Evolutionary conservation across 2,113 vertebrate genomes (phyloP), one percentile per base, ranked within the genome.

Genomic region (Microcebus jonahi): DNA sequence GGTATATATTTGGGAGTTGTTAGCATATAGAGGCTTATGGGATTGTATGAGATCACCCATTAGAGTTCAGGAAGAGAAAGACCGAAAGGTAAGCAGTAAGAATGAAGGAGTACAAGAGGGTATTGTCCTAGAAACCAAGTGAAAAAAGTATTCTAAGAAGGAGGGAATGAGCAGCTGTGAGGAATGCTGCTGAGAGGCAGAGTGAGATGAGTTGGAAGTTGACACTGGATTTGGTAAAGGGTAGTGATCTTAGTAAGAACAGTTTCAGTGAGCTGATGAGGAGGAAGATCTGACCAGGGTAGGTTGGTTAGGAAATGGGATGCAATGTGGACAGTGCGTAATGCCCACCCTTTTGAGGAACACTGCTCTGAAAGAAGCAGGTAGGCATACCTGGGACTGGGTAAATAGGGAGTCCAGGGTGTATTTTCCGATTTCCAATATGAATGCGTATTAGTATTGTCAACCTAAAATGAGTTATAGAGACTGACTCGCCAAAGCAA

Each of bases 11-110:
- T 92, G 59, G 42, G 36, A 65, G 55, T 73, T 21, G 48, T 27
- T 59, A 77, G 34, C 8, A 34, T 67, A 48, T 23, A 57, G 57
- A 73, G 27, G 31, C 80, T 80, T 88, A 15, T 42, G 61, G 11
- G 18, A 71, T 91, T 88, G 45, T 34, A 6, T 20, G n/a, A 95
- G 39, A 53, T 67, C 25, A 94, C 0, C 5, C 31, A 39, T 50
- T 63, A 87, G 79, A 89, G 31, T 94, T 94, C 39, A 81, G 88
- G 34, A 73, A 86, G 29, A 75, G 55, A 86, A 86, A 36, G 67
- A 76, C 29, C 68, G 34, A 82, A 36, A 27, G 53, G 6, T 36
- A 18, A 10, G 65, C 6, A 31, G 67, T 55, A 25, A 73, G 61
- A 83, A 84, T 34, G 34, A 48, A 65, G 31, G 48, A 57, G 39